Percentiles rank a stretch among this genome's conserved stretches.
phyloP scores from a whole-genome alignment of 2,113 vertebrate species.

The Cyanocitta stelleri region DNA sequence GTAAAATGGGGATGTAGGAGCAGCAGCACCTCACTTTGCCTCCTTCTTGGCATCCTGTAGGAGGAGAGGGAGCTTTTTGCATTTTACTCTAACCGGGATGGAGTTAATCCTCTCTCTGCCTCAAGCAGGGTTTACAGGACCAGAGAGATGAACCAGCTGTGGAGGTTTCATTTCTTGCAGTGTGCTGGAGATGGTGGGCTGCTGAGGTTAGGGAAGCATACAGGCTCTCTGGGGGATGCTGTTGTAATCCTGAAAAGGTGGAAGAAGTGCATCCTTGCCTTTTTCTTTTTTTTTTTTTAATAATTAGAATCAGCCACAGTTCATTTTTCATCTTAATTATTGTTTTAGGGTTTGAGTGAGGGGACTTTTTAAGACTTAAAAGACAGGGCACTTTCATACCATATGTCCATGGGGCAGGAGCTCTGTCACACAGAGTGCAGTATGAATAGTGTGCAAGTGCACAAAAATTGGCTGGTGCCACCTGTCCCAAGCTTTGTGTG shows the following conservation, averaged over 20 bases:
- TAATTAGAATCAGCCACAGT: not conserved
- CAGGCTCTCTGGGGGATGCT: not conserved
- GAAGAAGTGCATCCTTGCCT: not conserved
- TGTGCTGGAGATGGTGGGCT: not conserved
- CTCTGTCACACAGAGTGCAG: not conserved
- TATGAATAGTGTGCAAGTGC: not conserved
- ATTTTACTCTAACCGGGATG: fast-evolving
- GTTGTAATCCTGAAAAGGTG: not conserved
- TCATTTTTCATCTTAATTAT: not conserved
- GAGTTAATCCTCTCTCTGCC: not conserved
- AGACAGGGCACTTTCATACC: fast-evolving
- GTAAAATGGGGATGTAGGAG: not conserved
- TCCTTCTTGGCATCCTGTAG: not conserved
- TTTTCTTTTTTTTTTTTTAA: not conserved
- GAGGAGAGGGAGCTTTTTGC: not conserved
- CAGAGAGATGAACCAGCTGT: not conserved
- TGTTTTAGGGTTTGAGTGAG: not conserved
- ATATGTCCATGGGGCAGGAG: not conserved
- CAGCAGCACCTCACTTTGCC: not conserved
- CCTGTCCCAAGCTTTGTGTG: fast-evolving
- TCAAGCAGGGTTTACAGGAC: not conserved
- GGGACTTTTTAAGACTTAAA: not conserved
- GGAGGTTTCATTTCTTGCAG: not conserved
- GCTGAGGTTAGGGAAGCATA: not conserved
- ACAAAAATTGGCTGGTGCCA: not conserved